Evolutionary conservation across 1,140 invertebrate genomes (phyloP).

Genomic region (Drosophila paulistorum): DNA sequence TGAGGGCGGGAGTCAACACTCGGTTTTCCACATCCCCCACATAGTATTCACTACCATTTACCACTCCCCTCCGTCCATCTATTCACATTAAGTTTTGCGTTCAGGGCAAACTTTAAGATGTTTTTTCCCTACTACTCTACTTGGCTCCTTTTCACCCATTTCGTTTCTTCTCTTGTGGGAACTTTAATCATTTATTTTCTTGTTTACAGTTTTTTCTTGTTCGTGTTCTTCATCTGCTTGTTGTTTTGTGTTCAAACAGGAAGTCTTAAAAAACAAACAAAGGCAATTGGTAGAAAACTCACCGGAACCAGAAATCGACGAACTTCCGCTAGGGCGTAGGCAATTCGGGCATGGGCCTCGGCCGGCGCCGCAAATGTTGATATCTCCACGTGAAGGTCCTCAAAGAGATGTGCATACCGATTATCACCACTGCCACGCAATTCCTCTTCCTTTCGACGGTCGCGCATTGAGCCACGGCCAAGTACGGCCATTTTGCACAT

Average conservation of each 20-base stretch:
- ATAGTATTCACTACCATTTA: neutral
- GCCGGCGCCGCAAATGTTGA: conserved; percentile 92
- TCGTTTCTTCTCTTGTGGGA: conserved; percentile 5
- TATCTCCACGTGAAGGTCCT: conserved; percentile 95
- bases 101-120: conserved; percentile 56
- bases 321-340: conserved; percentile 92
- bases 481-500: conserved; percentile 97
- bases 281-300: conserved; percentile 69
- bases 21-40: neutral
- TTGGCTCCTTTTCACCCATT: neutral
- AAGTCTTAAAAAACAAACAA: conserved; percentile 57
- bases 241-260: conserved; percentile 6
- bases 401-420: conserved; percentile 94
- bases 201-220: neutral
- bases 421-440: conserved; percentile 91
- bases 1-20: conserved; percentile 30
- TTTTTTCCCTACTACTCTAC: conserved; percentile 24
- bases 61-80: neutral
- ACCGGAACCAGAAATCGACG: conserved; percentile 89
- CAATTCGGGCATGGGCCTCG: conserved; percentile 94
- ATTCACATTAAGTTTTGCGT: conserved; percentile 43
- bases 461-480: conserved; percentile 94
- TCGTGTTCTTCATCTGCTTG: neutral
- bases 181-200: conserved; percentile 47
- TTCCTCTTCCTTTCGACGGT: conserved; percentile 95